These are phyloP conservation scores for Amblyjoppa fuscipennis DNA, from an alignment of 2,888 invertebrate genomes.

Conservation along the genomic window DNA sequence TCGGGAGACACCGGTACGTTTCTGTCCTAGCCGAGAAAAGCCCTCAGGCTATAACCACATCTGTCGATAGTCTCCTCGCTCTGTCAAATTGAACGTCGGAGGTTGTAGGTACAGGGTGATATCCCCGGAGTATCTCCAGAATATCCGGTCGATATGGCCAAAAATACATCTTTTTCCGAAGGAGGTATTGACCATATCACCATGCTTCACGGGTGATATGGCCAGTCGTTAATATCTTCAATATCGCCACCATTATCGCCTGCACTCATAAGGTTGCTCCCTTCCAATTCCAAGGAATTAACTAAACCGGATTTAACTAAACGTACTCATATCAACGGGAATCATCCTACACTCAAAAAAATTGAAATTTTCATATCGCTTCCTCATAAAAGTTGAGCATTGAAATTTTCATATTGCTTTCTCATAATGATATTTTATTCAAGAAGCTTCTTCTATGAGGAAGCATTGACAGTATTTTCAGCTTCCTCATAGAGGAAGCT, in stretches of 20 bases:
- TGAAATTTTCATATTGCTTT: too few species aligned
- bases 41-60: conserved; percentile 36
- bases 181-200: background rate
- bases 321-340: background rate
- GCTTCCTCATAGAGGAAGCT: too few species aligned
- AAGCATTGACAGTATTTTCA: too few species aligned
- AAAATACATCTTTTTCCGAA: background rate
- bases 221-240: too few species aligned
- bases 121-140: background rate
- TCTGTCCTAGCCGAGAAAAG: conserved; percentile 9
- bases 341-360: background rate
- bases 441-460: too few species aligned
- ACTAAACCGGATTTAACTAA: background rate
- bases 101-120: background rate
- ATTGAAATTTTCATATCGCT: too few species aligned
- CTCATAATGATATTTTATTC: too few species aligned
- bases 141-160: background rate
- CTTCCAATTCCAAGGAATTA: too few species aligned
- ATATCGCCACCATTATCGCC: too few species aligned
- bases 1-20: conserved; percentile 46
- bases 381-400: too few species aligned
- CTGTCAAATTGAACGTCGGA: conserved; percentile 11
- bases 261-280: too few species aligned
- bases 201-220: too few species aligned
- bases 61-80: conserved; percentile 41